Percentiles rank a stretch among this genome's conserved stretches.
Conservation (phyloP, 2,797 vertebrate species). For the Hydrophis major region DNA sequence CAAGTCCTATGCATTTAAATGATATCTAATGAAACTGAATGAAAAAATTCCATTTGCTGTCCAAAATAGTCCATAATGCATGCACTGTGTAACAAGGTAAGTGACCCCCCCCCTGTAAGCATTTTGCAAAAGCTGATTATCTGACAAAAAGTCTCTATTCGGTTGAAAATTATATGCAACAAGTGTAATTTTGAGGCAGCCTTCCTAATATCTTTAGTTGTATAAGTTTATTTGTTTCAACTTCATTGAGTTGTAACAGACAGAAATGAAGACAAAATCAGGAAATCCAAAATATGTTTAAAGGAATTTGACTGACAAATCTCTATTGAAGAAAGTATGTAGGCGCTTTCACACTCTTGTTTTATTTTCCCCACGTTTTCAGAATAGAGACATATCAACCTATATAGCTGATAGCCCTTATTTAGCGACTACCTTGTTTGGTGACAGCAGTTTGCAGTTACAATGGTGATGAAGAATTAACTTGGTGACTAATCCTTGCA, state of each 20-base stretch:
- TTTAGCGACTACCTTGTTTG: neutral
- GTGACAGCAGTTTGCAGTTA: neutral
- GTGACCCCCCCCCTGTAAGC: neutral
- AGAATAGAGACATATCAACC: neutral
- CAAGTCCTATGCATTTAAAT: neutral
- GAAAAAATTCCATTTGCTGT: neutral
- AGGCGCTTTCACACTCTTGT: neutral
- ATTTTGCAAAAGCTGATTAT: neutral
- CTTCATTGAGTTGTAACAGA: neutral
- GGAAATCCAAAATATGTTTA: neutral
- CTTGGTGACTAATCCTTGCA: neutral
- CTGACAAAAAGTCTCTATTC: neutral
- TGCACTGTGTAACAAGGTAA: neutral
- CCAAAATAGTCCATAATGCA: neutral
- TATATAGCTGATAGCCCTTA: neutral
- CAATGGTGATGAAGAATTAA: neutral
- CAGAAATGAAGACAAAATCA: neutral
- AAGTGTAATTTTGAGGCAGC: neutral
- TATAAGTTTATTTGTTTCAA: neutral
- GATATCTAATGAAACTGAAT: neutral
- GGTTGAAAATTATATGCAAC: neutral
- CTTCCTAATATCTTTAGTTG: neutral
- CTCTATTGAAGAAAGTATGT: neutral
- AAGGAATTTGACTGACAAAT: neutral
- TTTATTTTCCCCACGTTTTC: neutral